These are phyloP conservation scores for Melopsittacus undulatus DNA, from an alignment of 2,797 vertebrate genomes.

Conservation along the genomic window DNA sequence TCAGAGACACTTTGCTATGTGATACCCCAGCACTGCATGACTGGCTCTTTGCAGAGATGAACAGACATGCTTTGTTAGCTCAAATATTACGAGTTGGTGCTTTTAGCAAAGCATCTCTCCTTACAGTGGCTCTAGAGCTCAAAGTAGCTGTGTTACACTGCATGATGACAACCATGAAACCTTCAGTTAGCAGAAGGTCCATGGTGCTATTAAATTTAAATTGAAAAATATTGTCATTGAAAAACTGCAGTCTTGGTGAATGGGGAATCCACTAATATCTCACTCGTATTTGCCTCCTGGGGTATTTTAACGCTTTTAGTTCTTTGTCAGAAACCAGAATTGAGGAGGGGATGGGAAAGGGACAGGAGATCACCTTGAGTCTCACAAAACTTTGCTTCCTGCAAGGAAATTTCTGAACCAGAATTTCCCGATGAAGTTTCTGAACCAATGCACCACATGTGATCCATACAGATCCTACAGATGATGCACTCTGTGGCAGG, in stretches of 20 bases:
- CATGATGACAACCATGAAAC: neutral
- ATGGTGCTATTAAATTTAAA: neutral
- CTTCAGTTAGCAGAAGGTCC: neutral
- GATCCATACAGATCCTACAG: neutral
- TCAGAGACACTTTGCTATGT: neutral
- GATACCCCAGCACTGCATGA: neutral
- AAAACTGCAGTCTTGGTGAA: neutral
- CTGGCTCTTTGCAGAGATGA: neutral
- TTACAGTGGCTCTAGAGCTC: neutral
- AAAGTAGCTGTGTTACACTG: neutral
- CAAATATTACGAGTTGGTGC: neutral
- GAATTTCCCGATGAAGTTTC: neutral
- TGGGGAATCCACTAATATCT: neutral
- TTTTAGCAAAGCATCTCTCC: neutral
- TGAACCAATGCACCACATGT: accelerated
- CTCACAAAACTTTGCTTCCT: neutral
- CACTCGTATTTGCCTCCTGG: neutral
- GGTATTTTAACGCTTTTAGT: neutral
- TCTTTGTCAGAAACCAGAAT: neutral
- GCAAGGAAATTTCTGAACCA: neutral
- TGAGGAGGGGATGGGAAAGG: neutral
- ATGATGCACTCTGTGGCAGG: neutral
- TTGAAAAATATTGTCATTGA: neutral
- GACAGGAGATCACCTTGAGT: neutral
- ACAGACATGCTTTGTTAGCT: conserved; percentile 1